A percentile compares a stretch with the other conserved stretches of the same genome.
Conservation (phyloP, 2,888 invertebrate genomes). For the Eupithecia dodoneata region DNA sequence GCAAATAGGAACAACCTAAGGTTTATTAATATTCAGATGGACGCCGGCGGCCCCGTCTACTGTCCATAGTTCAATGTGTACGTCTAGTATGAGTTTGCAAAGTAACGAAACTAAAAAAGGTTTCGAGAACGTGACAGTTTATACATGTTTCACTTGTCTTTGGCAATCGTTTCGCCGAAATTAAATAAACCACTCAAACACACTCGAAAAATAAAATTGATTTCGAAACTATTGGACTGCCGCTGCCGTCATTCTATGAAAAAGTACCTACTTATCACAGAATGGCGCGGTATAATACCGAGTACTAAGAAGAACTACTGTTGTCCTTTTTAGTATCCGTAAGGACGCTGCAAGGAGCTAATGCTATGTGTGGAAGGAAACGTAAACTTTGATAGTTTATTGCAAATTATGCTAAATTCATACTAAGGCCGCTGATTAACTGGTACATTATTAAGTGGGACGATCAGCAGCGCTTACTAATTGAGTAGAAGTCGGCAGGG, state of each 20-base stretch:
- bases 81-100: not conserved
- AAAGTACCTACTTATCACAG: not conserved
- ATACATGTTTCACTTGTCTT: not conserved
- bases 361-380: not conserved
- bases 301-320: too few species aligned
- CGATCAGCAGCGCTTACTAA: not conserved
- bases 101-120: not conserved
- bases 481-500: not conserved
- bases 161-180: not conserved
- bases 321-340: not conserved
- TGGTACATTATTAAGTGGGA: slow-evolving; percentile 7
- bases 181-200: too few species aligned
- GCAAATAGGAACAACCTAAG: not conserved
- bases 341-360: not conserved
- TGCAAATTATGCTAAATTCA: not conserved
- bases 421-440: not conserved
- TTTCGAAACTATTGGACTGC: not conserved
- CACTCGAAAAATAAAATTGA: not conserved
- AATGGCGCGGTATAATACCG: too few species aligned
- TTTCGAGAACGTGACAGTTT: not conserved
- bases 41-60: not conserved
- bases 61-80: not conserved
- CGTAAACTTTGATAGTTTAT: not conserved
- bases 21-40: slow-evolving; percentile 7
- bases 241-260: not conserved